A percentile compares a stretch with the other conserved stretches of the same genome.
Evolutionary conservation across 2,797 vertebrate genomes (phyloP).

Genomic region (Pipistrellus kuhlii): DNA sequence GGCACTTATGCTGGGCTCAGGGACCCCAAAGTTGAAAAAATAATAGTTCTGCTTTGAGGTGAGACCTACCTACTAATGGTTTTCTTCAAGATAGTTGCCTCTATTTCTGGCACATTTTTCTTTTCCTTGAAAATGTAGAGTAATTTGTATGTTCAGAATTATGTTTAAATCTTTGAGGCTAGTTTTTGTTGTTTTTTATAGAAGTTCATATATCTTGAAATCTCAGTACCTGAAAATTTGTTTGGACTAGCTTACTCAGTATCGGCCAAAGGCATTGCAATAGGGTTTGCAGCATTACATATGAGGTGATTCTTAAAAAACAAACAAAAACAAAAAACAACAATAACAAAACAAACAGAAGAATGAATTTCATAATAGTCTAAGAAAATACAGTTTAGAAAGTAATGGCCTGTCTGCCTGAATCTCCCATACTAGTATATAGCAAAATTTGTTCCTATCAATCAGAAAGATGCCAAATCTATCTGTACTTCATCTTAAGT

Average conservation of each 20-base stretch:
- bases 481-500: not conserved
- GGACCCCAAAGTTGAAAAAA: not conserved
- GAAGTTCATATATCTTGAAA: not conserved
- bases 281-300: no score
- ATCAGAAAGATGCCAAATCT: not conserved
- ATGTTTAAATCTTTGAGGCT: not conserved
- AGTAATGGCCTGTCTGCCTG: not conserved
- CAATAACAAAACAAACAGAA: not conserved
- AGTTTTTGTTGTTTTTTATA: not conserved
- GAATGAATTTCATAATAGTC: not conserved
- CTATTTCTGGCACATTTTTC: not conserved
- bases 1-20: not conserved
- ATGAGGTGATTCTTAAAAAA: not conserved
- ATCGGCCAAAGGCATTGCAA: no score
- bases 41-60: not conserved
- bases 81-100: not conserved
- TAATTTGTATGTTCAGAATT: not conserved
- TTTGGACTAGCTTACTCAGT: not conserved
- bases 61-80: rapidly evolving
- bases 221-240: not conserved
- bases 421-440: not conserved
- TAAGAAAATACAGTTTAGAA: not conserved
- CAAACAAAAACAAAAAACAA: not conserved
- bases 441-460: slow-evolving; percentile 47
- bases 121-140: not conserved